phyloP scores from a whole-genome alignment of 2,888 invertebrate genomes.

The Drosophila neotestacea region DNA sequence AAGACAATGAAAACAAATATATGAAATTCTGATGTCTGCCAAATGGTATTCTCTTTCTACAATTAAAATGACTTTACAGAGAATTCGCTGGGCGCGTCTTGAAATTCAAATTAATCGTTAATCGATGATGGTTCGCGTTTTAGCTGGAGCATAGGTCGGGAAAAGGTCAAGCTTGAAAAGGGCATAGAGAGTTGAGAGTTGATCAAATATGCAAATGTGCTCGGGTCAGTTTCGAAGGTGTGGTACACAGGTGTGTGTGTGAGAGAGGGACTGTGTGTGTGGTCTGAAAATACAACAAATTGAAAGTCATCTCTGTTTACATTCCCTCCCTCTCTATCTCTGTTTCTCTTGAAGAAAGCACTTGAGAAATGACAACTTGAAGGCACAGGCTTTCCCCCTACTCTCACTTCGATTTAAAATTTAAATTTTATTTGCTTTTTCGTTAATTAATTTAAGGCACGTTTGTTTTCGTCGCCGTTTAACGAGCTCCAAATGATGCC shows the following conservation, averaged over 20 bases:
- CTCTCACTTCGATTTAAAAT: conserved; percentile 1
- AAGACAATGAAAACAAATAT: conserved; percentile 23
- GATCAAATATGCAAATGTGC: conserved; percentile 59
- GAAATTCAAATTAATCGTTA: conserved; percentile 9
- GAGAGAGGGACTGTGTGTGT: conserved; percentile 32
- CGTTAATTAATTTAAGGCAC: conserved; percentile 67
- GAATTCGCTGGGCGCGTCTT: conserved; percentile 4
- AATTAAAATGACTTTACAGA: conserved; percentile 12
- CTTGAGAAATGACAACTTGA: conserved; percentile 33
- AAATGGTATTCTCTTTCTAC: conserved; percentile 1
- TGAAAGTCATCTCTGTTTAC: conserved; percentile 69
- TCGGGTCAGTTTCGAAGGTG: conserved; percentile 36
- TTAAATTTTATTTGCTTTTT: conserved; percentile 37
- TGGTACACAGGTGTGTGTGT: conserved; percentile 25
- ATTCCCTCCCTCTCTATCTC: not conserved
- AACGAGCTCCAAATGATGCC: conserved; percentile 59
- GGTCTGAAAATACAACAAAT: conserved; percentile 27
- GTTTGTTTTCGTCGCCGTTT: conserved; percentile 53
- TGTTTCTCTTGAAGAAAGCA: conserved; percentile 14
- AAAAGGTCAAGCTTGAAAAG: conserved; percentile 34
- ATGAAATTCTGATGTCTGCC: conserved; percentile 9
- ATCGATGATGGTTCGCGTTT: conserved; percentile 36
- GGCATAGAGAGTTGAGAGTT: conserved; percentile 21
- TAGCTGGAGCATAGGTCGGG: not conserved
- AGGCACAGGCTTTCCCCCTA: not conserved